phyloP scores from a whole-genome alignment of 2,888 invertebrate genomes.

The Seira sanloemensis region DNA sequence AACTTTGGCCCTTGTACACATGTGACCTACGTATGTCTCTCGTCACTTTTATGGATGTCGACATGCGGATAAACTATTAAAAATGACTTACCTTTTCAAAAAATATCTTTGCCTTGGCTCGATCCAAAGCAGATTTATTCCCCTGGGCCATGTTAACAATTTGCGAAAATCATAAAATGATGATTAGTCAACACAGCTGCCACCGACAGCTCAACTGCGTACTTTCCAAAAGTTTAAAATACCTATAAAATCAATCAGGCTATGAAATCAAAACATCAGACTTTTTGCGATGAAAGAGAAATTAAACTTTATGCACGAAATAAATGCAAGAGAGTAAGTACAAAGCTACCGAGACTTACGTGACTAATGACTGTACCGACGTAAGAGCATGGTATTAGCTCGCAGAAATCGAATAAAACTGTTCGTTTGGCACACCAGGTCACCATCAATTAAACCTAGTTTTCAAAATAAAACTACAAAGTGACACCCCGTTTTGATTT shows the following conservation, averaged over 20 bases:
- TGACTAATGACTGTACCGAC: background rate
- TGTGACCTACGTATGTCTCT: too few species aligned
- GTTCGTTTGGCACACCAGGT: background rate
- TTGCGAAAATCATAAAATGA: background rate
- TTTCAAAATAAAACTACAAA: background rate
- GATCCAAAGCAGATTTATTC: constrained; percentile 37
- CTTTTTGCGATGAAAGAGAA: background rate
- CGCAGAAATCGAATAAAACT: background rate
- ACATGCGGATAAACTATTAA: background rate
- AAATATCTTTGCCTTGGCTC: constrained; percentile 62
- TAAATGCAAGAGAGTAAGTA: background rate
- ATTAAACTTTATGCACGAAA: background rate
- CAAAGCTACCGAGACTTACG: too few species aligned
- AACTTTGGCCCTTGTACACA: background rate
- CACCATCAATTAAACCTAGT: background rate
- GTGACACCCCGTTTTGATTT: background rate
- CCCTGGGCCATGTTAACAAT: background rate
- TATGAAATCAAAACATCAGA: background rate
- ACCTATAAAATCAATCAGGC: background rate
- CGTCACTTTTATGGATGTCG: too few species aligned
- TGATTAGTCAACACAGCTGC: background rate
- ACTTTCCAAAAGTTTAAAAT: background rate
- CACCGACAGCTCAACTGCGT: background rate
- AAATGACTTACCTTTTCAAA: constrained; percentile 58
- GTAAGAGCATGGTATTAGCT: background rate